These are phyloP conservation scores for Scrobipalpa costella DNA, from an alignment of 2,888 invertebrate species.

Conservation along the genomic window DNA sequence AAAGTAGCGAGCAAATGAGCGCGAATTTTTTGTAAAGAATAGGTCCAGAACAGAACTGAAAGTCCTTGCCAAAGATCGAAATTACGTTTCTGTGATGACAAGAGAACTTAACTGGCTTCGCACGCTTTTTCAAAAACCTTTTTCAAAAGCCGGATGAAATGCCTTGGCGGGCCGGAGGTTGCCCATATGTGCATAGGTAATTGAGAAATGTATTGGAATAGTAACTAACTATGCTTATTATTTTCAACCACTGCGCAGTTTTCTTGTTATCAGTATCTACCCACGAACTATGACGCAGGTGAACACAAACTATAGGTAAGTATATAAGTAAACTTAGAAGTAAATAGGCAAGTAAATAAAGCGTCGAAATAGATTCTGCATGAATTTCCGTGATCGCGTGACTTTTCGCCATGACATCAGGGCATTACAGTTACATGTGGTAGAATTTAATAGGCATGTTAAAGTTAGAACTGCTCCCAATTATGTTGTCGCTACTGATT, in stretches of 20 bases:
- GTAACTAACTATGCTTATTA: too few species aligned
- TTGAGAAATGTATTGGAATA: too few species aligned
- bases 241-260: not conserved
- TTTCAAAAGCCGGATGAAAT: too few species aligned
- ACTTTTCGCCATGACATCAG: slow-evolving; percentile 8
- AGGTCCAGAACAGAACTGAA: too few species aligned
- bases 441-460: slow-evolving; percentile 6
- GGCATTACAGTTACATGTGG: slow-evolving; percentile 6
- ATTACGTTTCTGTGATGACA: too few species aligned
- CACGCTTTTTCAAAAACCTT: too few species aligned
- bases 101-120: too few species aligned
- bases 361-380: slow-evolving; percentile 9
- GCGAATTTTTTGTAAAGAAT: too few species aligned
- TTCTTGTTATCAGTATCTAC: not conserved
- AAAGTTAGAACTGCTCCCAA: slow-evolving; percentile 16
- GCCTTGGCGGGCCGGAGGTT: too few species aligned
- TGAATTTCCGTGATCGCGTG: slow-evolving; percentile 16
- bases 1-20: too few species aligned
- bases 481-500: slow-evolving; percentile 17
- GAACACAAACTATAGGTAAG: not conserved
- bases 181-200: too few species aligned
- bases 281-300: not conserved
- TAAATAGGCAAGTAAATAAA: not conserved
- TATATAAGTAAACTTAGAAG: not conserved
- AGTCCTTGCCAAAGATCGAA: too few species aligned